Evolutionary conservation across 2,113 vertebrate genomes (phyloP).

Genomic region (Rhinoptilus africanus): DNA sequence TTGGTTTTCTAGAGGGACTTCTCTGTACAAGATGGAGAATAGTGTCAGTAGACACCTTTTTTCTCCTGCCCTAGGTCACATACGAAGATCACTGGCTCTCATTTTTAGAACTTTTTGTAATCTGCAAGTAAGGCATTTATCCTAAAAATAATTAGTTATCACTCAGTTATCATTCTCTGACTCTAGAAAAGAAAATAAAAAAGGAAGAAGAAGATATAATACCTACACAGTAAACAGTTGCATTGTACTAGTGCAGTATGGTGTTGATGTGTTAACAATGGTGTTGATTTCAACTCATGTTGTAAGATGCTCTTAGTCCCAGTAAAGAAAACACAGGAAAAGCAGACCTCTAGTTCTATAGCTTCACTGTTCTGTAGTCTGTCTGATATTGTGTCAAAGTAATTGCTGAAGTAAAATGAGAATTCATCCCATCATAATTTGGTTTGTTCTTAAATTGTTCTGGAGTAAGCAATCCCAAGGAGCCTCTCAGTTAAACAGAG

Average conservation of each 20-base stretch:
- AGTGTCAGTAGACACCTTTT: not conserved
- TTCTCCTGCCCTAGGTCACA: not conserved
- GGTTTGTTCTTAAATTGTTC: not conserved
- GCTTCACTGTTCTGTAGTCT: not conserved
- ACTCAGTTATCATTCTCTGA: not conserved
- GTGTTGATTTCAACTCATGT: not conserved
- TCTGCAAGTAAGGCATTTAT: not conserved
- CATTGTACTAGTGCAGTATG: not conserved
- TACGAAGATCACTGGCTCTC: not conserved
- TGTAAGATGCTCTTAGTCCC: not conserved
- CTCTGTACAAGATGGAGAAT: not conserved
- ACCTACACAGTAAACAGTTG: not conserved
- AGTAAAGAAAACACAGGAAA: not conserved
- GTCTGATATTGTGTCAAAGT: not conserved
- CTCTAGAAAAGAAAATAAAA: not conserved
- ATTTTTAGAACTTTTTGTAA: not conserved
- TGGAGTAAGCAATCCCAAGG: not conserved
- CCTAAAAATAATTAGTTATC: not conserved
- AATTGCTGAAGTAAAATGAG: not conserved
- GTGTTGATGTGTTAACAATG: not conserved
- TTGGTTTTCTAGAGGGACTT: not conserved
- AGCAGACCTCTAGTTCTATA: not conserved
- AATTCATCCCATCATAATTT: not conserved
- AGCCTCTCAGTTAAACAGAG: not conserved
- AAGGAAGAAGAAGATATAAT: not conserved